Evolutionary conservation across 2,888 invertebrate genomes (phyloP), one percentile per base, ranked within the genome.

Genomic region (Ormyrus pomaceus): DNA sequence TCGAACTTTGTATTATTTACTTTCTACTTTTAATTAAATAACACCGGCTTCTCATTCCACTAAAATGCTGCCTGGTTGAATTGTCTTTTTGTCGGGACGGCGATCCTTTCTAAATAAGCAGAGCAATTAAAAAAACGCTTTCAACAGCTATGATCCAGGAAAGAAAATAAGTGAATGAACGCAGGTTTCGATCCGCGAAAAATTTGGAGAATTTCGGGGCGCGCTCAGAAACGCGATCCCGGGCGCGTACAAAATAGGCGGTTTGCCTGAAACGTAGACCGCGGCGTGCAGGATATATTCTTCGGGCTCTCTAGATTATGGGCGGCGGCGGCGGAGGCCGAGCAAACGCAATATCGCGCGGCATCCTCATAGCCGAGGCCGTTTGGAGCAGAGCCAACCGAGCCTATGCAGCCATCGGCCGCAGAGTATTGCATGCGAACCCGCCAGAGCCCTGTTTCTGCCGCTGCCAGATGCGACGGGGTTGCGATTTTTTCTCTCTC

Each of bases 351-450:
- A 48, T 74, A 74, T 74, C 65, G 73, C 50, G 73, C 46, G 13
- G 10, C 62, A 34, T 34, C 13, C 50, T 58, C 70, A n/a, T 61
- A 50, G 51, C 34, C 58, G 66, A 51, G 62, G 69, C 48, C 64
- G 77, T 62, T 71, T 71, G 77, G 77, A 71, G 77, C 71, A n/a
- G 13, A 70, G 77, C 71, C 71, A 71, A 71, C 13, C 61, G 45
- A 13, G 34, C 55, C 58, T 34, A 34, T 34, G 34, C 34, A 34
- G 34, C 3, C 34, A 34, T 34, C 34, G 34, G 34, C 34, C 34
- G 34, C 34, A 34, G 34, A 34, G 3, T 34, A 34, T 34, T 34
- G 34, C 34, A 34, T 3, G 34, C 34, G 48, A 11, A 50, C 51
- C 51, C 56, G 50, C 50, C 13, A 4, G 5, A 19, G 7, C 48